Percentiles rank a stretch among this genome's conserved stretches.
Conservation (phyloP, 1,140 invertebrate genomes). For the Mesaphorura yosii region DNA sequence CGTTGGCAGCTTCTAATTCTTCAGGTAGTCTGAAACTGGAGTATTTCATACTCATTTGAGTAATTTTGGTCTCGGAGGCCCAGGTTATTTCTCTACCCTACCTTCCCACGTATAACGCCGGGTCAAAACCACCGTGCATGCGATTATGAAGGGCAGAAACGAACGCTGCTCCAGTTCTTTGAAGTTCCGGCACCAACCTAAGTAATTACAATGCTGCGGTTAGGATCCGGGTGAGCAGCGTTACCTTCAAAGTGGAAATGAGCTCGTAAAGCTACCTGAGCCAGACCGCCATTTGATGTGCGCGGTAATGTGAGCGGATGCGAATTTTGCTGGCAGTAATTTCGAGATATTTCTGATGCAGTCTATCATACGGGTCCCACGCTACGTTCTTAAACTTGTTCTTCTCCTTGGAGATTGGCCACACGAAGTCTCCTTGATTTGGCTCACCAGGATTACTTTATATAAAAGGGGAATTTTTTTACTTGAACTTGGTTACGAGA, state of each 20-base stretch:
- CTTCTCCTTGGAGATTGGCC: slow-evolving; percentile 60
- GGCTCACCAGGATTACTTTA: slow-evolving; percentile 75
- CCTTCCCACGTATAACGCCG: slow-evolving; percentile 28
- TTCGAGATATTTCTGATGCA: slow-evolving; percentile 84
- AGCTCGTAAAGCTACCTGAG: slow-evolving; percentile 38
- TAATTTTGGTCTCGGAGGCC: too few species aligned
- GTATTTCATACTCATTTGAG: too few species aligned
- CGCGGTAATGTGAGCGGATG: slow-evolving; percentile 70
- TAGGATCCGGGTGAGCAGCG: too few species aligned
- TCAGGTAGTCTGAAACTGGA: slow-evolving; percentile 15
- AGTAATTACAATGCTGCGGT: slow-evolving; percentile 1
- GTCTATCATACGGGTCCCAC: slow-evolving; percentile 82
- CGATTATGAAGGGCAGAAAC: slow-evolving; percentile 27
- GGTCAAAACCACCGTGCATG: slow-evolving; percentile 27
- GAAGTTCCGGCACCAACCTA: slow-evolving; percentile 29
- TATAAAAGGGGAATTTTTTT: slow-evolving; percentile 2
- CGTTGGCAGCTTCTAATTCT: slow-evolving; percentile 3
- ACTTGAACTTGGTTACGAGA: too few species aligned
- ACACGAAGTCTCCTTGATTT: slow-evolving; percentile 56
- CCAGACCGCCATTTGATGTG: slow-evolving; percentile 84
- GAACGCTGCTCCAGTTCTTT: slow-evolving; percentile 27
- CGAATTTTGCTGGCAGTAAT: slow-evolving; percentile 57
- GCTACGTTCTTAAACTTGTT: slow-evolving; percentile 67
- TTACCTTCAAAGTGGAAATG: too few species aligned
- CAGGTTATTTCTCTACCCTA: slow-evolving; percentile 3